Evolutionary conservation across 37 sponge, comb jelly and placozoan species (phyloP).

Genomic region (Theonella swinhoei): DNA sequence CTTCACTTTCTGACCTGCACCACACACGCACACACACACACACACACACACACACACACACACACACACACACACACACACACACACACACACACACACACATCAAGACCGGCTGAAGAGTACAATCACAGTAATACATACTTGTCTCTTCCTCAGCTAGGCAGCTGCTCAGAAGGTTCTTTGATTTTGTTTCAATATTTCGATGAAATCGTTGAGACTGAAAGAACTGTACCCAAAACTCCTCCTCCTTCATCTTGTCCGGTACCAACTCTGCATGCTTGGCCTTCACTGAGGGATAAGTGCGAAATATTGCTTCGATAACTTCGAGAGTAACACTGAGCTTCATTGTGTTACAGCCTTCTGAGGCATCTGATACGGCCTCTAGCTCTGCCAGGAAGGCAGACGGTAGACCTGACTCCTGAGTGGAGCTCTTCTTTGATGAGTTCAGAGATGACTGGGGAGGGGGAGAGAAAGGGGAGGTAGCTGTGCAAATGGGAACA

Average conservation of each 20-base stretch:
- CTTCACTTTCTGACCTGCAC: background rate
- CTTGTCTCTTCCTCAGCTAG: slow-evolving; percentile 47
- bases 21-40: slow-evolving; percentile 7
- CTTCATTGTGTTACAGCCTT: slow-evolving; percentile 78
- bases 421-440: slow-evolving; percentile 7
- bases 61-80: slow-evolving; percentile 17
- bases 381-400: slow-evolving; percentile 86
- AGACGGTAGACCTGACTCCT: slow-evolving; percentile 72
- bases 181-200: slow-evolving; percentile 2
- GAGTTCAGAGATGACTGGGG: background rate
- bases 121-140: background rate
- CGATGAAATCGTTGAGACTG: slow-evolving; percentile 85
- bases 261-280: background rate
- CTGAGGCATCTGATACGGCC: slow-evolving; percentile 68
- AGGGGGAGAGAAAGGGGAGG: background rate
- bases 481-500: background rate
- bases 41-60: background rate
- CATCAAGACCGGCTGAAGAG: background rate
- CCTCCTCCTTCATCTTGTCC: slow-evolving; percentile 74
- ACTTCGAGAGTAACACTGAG: slow-evolving; percentile 76
- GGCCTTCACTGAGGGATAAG: slow-evolving; percentile 81
- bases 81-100: slow-evolving; percentile 10
- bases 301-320: slow-evolving; percentile 81
- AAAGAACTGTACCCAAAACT: slow-evolving; percentile 89
- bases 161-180: slow-evolving; percentile 19